phyloP scores from a whole-genome alignment of 2,797 vertebrate species.

The Paratrypauchen microcephalus region DNA sequence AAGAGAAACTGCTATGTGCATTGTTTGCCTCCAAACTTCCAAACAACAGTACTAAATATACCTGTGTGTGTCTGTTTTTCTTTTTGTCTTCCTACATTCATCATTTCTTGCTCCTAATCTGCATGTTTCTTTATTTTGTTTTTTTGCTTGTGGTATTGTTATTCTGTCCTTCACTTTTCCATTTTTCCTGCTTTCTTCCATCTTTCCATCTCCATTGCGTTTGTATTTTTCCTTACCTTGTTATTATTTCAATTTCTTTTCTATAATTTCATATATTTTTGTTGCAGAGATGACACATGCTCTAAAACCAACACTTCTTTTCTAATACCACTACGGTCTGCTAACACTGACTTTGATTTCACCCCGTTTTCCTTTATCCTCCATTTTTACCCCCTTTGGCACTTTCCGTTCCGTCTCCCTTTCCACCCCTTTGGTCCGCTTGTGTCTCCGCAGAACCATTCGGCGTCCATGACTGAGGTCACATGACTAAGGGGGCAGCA shows the following conservation, averaged over 20 bases:
- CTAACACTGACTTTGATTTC: slow-evolving; percentile 24
- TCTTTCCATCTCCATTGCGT: background rate
- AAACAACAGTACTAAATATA: background rate
- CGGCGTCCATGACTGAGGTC: slow-evolving; percentile 98
- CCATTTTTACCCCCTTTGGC: slow-evolving; percentile 12
- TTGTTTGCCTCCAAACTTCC: background rate
- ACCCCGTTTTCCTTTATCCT: slow-evolving; percentile 30
- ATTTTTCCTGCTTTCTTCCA: background rate
- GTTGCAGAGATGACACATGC: slow-evolving; percentile 44
- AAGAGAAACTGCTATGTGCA: too few species aligned
- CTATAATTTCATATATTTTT: background rate
- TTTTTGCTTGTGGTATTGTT: background rate
- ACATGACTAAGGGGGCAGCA: slow-evolving; percentile 88
- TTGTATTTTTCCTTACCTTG: background rate
- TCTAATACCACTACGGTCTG: slow-evolving; percentile 16
- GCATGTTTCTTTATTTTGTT: slow-evolving; percentile 3
- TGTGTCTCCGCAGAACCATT: slow-evolving; percentile 88
- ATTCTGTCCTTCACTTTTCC: background rate
- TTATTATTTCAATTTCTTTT: background rate
- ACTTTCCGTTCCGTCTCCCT: slow-evolving; percentile 12
- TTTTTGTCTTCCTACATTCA: slow-evolving; percentile 18
- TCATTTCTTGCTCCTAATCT: slow-evolving; percentile 12
- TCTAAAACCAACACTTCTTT: slow-evolving; percentile 14
- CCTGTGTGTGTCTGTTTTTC: slow-evolving; percentile 5
- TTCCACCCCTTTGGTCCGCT: background rate